A percentile compares a stretch with the other conserved stretches of the same genome.
Conservation (phyloP, 2,888 invertebrate genomes). For the Sarcophaga caerulescens region DNA sequence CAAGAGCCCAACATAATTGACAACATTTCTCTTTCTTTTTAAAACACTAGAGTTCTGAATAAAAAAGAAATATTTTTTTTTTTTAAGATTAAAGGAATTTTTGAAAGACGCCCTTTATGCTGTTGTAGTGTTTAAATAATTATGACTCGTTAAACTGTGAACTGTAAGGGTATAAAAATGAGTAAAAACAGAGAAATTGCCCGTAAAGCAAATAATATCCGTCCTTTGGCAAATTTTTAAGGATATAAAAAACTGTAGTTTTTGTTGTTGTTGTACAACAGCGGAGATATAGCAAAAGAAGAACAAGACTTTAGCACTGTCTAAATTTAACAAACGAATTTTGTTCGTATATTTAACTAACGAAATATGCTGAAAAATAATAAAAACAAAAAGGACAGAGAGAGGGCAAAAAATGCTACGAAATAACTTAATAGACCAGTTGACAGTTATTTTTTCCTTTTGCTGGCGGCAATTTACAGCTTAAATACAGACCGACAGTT, state of each 20-base stretch:
- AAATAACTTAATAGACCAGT: constrained; percentile 47
- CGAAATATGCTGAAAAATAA: background rate
- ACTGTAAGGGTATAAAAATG: background rate
- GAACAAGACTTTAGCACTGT: background rate
- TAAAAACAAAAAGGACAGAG: too few species aligned
- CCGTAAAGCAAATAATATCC: constrained; percentile 25
- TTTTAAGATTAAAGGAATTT: constrained; percentile 24
- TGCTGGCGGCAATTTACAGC: background rate
- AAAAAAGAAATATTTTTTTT: constrained; percentile 27
- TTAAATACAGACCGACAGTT: background rate
- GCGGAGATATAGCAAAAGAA: background rate
- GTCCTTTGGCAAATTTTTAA: constrained; percentile 6
- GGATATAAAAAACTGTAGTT: background rate
- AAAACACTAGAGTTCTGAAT: background rate
- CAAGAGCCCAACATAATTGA: constrained; percentile 29
- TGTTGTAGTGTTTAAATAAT: constrained; percentile 36
- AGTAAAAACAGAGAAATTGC: background rate
- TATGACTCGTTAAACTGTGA: constrained; percentile 33
- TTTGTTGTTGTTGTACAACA: too few species aligned
- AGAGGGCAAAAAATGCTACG: too few species aligned
- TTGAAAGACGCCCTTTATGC: background rate
- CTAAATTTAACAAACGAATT: background rate
- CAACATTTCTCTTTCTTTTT: background rate
- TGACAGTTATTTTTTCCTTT: constrained; percentile 2
- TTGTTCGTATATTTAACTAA: constrained; percentile 2